Conservation (phyloP, 2,113 vertebrate genomes). For the Centropristis striata region DNA sequence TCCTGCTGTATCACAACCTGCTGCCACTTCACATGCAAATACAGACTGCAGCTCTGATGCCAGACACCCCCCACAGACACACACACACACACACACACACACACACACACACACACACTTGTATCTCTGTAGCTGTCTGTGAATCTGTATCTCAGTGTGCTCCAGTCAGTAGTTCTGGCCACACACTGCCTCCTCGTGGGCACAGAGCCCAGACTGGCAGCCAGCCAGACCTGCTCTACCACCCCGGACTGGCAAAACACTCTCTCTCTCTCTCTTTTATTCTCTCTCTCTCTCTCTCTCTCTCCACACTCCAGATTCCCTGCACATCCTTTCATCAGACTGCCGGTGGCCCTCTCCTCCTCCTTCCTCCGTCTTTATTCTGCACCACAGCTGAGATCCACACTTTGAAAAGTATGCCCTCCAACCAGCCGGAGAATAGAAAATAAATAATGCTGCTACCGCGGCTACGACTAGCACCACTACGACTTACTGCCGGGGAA, state of each 20-base stretch:
- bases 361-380: slow-evolving; percentile 72
- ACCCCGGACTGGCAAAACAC: slow-evolving; percentile 73
- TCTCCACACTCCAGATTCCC: slow-evolving; percentile 73
- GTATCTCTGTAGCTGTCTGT: slow-evolving; percentile 46
- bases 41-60: slow-evolving; percentile 47
- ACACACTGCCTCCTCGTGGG: slow-evolving; percentile 85
- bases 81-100: too few relatives aligned
- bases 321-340: slow-evolving; percentile 75
- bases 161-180: slow-evolving; percentile 60
- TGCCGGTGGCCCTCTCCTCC: slow-evolving; percentile 69
- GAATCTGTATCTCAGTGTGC: slow-evolving; percentile 40
- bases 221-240: slow-evolving; percentile 73
- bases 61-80: slow-evolving; percentile 46
- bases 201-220: slow-evolving; percentile 81
- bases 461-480: too few relatives aligned
- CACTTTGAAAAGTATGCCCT: slow-evolving; percentile 82
- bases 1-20: too few relatives aligned
- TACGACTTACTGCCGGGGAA: slow-evolving; percentile 68
- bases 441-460: slow-evolving; percentile 72
- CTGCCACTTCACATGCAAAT: slow-evolving; percentile 76
- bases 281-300: slow-evolving; percentile 55
- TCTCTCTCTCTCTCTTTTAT: slow-evolving; percentile 61
- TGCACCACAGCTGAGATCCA: slow-evolving; percentile 80
- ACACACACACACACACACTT: too few relatives aligned
- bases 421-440: slow-evolving; percentile 74